A percentile compares a stretch with the other conserved stretches of the same genome.
Evolutionary conservation across 2,888 invertebrate genomes (phyloP).

Genomic region (Limnephilus marmoratus): DNA sequence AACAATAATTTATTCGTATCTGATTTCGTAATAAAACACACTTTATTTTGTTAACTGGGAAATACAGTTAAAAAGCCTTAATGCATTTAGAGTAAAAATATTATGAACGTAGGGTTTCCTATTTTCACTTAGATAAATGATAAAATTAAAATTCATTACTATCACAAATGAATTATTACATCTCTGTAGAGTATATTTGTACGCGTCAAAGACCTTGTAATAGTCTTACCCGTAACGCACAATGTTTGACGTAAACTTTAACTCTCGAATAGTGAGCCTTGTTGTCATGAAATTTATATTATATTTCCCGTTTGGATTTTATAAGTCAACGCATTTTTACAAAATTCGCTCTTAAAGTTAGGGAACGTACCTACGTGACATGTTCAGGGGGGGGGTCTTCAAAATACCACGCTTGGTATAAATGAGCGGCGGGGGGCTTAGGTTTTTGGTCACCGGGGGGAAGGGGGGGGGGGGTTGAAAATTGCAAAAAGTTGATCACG

Average conservation of each 20-base stretch:
- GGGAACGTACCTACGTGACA: too few relatives aligned
- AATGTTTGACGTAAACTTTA: neutral
- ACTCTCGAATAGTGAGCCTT: neutral
- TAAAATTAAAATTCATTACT: too few relatives aligned
- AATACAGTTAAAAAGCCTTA: neutral
- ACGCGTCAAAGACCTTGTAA: neutral
- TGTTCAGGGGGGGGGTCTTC: too few relatives aligned
- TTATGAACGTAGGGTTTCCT: neutral
- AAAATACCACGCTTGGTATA: too few relatives aligned
- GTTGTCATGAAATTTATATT: neutral
- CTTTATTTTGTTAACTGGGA: neutral
- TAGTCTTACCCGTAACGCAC: neutral
- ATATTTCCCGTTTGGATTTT: neutral
- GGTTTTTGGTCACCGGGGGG: too few relatives aligned
- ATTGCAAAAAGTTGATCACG: too few relatives aligned
- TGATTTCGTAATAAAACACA: neutral
- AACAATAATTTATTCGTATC: slow-evolving; percentile 27
- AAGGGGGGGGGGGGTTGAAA: too few relatives aligned
- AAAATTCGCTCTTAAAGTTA: too few relatives aligned
- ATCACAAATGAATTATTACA: neutral
- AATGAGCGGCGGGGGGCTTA: too few relatives aligned
- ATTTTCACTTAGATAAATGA: neutral
- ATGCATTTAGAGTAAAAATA: neutral
- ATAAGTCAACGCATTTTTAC: neutral
- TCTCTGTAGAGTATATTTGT: neutral